Conservation (phyloP, 2,113 vertebrate genomes). For the Ochotona princeps region DNA sequence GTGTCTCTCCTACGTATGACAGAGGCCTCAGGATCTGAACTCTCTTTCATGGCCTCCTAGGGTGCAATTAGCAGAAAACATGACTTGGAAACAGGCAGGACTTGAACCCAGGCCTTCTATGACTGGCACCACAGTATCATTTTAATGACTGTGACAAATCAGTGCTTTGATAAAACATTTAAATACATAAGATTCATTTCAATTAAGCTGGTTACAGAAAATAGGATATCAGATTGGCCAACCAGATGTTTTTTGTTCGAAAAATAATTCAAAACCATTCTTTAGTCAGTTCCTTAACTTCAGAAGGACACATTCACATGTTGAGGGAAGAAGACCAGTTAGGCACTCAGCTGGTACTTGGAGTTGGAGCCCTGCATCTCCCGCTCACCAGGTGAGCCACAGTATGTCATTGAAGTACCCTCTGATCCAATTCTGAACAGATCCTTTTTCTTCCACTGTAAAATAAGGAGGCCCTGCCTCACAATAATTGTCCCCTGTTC, state of each 20-base stretch:
- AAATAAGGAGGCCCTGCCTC: not conserved
- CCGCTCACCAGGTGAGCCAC: not conserved
- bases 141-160: no score
- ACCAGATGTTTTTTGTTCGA: not conserved
- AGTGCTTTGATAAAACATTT: not conserved
- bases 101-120: no score
- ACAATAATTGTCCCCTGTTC: no score
- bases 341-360: not conserved
- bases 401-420: not conserved
- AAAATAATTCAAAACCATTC: not conserved
- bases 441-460: not conserved
- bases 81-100: no score
- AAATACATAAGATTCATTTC: not conserved
- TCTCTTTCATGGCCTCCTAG: no score
- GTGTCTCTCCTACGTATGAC: no score
- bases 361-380: not conserved
- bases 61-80: no score
- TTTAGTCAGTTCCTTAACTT: not conserved
- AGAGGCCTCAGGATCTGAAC: no score
- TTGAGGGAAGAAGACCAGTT: not conserved
- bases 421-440: not conserved
- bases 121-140: no score
- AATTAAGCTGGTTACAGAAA: conserved; percentile 17
- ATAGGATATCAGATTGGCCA: not conserved
- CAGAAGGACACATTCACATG: not conserved